Evolutionary conservation across 2,113 vertebrate species (phyloP), one percentile per base, ranked within the genome.

Genomic region (Corvus cornix): DNA sequence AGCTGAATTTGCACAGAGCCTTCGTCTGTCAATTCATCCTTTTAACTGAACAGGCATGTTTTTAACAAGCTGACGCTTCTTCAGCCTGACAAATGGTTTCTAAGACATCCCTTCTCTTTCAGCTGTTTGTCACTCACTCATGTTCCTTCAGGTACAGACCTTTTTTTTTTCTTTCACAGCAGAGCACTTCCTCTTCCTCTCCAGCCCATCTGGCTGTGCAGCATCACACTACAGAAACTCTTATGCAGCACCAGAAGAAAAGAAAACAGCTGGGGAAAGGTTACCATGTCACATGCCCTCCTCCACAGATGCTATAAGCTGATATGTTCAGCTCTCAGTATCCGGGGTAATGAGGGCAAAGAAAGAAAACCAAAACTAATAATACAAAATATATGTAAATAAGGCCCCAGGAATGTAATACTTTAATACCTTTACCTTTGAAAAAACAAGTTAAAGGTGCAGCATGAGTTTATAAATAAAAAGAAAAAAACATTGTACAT

Each of bases 231-330:
- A 58, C 79, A 96, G 90, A 96, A 93, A 84, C 28, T 59, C 88
- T 86, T 84, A 89, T 74, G 68, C 62, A 84, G 96, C 66, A 89
- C 31, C 44, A 89, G 62, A 93, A 93, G 69, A 84, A 87, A 60
- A 87, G 64, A 87, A 94, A 96, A 94, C 90, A 94, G 93, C 95
- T 94, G 90, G 37, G 58, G 69, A 92, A 94, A 87, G 92, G 90
- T 95, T 90, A 84, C 44, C 0, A 0, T 82, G 90, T 94, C 90
- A 90, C 62, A 90, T 66, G 31, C 49, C 73, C 76, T 87, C 49
- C 76, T 89, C 83, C 76, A 84, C 84, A 82, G 62, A 75, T 88
- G 80, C 76, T 78, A 46, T 31, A 90, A 78, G 20, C 88, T 84
- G 96, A 84, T 92, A 89, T 5, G 35, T 66, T 90, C 52, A 35